A percentile compares a stretch with the other conserved stretches of the same genome.
These are phyloP conservation scores for Ophion slaviceki DNA, from an alignment of 2,888 invertebrate genomes.

Conservation along the genomic window DNA sequence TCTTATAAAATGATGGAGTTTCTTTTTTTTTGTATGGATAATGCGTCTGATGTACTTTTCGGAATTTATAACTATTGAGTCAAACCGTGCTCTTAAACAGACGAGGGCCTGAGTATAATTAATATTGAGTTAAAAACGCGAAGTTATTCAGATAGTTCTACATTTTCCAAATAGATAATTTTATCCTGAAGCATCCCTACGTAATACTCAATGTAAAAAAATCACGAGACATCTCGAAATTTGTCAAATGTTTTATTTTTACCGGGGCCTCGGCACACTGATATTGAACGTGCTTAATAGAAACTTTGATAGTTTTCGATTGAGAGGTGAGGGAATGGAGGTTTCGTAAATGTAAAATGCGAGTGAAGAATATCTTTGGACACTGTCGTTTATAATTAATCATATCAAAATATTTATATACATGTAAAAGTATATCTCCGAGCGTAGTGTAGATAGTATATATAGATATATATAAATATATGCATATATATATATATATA, in stretches of 20 bases:
- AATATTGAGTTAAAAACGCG: no score
- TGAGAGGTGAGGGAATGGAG: neutral
- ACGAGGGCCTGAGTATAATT: no score
- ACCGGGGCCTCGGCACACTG: neutral
- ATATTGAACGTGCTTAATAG: neutral
- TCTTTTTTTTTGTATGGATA: no score
- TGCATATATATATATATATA: constrained; percentile 22
- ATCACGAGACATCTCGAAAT: no score
- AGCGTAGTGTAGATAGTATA: constrained; percentile 6
- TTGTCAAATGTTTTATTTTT: neutral
- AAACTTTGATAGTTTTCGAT: neutral
- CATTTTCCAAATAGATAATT: no score
- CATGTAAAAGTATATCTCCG: constrained; percentile 31
- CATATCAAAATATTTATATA: constrained; percentile 58
- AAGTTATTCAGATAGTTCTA: no score
- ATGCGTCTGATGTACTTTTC: no score
- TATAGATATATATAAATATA: constrained; percentile 18
- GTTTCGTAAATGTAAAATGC: neutral
- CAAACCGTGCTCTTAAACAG: no score
- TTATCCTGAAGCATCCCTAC: no score
- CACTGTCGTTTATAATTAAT: constrained; percentile 44
- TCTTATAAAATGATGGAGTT: no score
- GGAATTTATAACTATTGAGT: no score
- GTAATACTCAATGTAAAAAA: no score
- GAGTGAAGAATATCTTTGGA: neutral